Conservation (phyloP, 1,140 invertebrate genomes). For the Pseudoatta argentina region DNA sequence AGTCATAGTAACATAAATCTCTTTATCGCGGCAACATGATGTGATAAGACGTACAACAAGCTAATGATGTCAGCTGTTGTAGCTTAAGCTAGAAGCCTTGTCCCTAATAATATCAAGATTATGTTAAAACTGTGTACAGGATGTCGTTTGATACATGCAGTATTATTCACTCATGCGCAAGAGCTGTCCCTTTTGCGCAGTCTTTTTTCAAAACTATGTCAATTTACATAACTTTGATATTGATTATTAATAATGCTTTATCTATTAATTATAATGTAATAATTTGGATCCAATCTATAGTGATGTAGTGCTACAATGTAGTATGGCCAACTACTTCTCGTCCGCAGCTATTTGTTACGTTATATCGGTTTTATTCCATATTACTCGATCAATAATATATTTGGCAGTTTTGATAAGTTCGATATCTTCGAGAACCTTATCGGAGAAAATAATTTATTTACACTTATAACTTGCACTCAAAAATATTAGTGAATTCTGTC, state of each 20-base stretch:
- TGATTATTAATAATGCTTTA: not conserved
- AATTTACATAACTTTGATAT: not conserved
- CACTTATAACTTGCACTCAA: not conserved
- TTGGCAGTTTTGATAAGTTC: not conserved
- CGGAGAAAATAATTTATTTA: not conserved
- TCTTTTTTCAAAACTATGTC: not conserved
- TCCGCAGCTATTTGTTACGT: not conserved
- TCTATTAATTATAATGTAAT: not conserved
- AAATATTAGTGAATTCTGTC: not conserved
- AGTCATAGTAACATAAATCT: too few relatives aligned
- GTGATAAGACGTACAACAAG: too few relatives aligned
- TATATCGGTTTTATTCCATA: not conserved
- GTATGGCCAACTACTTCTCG: too few relatives aligned
- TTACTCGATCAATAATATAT: conserved; percentile 3
- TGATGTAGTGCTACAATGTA: too few relatives aligned
- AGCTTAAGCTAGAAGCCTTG: too few relatives aligned
- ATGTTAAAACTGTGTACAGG: too few relatives aligned
- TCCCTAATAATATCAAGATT: too few relatives aligned
- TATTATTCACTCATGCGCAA: too few relatives aligned
- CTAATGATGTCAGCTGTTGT: too few relatives aligned
- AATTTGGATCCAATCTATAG: not conserved
- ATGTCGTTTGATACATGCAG: too few relatives aligned
- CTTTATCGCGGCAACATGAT: too few relatives aligned
- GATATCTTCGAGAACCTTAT: not conserved
- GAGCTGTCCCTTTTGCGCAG: not conserved